Conservation (phyloP, 2,888 invertebrate species). For the Melieria crassipennis region DNA sequence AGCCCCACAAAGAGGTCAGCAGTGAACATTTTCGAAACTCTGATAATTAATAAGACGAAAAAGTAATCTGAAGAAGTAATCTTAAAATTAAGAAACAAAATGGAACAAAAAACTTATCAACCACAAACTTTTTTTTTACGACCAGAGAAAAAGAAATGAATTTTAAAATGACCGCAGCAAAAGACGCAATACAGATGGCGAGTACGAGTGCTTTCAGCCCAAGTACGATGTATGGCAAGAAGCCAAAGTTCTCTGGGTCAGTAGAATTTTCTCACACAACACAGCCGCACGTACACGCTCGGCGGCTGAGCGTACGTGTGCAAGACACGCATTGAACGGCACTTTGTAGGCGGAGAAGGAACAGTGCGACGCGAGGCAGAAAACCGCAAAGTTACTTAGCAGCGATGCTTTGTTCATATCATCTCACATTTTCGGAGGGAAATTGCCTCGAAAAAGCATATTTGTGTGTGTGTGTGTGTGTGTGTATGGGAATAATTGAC, state of each 20-base stretch:
- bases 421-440: no score
- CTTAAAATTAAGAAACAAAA: neutral
- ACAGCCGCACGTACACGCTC: constrained; percentile 20
- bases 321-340: constrained; percentile 46
- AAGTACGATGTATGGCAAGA: constrained; percentile 45
- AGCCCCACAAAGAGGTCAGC: no score
- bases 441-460: constrained; percentile 31
- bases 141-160: constrained; percentile 3
- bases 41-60: neutral
- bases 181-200: no score
- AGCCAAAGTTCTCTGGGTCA: constrained; percentile 63
- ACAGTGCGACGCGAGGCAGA: constrained; percentile 4
- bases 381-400: constrained; percentile 1
- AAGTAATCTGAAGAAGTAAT: neutral
- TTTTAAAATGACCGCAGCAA: neutral
- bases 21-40: no score
- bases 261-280: constrained; percentile 60
- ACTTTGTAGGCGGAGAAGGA: constrained; percentile 7
- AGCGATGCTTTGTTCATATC: no score
- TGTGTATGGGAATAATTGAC: neutral
- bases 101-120: neutral
- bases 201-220: no score
- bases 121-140: neutral
- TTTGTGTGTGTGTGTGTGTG: constrained; percentile 29
- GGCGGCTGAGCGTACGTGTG: constrained; percentile 4